Percentiles rank a stretch among this genome's conserved stretches.
Conservation (phyloP, 2,888 invertebrate species). For the Eilema griseolum region DNA sequence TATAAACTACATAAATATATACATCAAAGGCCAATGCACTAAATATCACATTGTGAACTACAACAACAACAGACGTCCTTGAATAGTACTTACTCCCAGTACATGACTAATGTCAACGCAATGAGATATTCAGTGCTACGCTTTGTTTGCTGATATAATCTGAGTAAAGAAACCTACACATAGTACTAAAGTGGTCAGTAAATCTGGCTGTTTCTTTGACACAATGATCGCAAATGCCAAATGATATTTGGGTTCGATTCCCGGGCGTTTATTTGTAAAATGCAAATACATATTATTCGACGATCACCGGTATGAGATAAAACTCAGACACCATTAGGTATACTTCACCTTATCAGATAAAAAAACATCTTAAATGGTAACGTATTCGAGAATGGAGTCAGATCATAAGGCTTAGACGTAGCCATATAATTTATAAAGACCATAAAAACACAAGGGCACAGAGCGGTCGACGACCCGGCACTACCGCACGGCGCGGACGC, state of each 20-base stretch:
- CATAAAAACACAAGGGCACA: slow-evolving; percentile 49
- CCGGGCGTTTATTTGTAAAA: neutral
- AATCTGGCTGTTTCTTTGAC: neutral
- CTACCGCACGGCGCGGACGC: slow-evolving; percentile 39
- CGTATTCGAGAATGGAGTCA: neutral
- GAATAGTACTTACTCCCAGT: neutral
- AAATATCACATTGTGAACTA: slow-evolving; percentile 5
- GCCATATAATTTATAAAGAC: slow-evolving; percentile 16
- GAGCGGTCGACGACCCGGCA: slow-evolving; percentile 64
- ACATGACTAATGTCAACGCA: slow-evolving; percentile 2
- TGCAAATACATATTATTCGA: neutral
- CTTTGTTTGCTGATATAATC: neutral
- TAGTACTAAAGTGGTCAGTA: neutral
- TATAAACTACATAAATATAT: neutral
- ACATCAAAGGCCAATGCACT: slow-evolving; percentile 4
- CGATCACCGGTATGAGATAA: neutral
- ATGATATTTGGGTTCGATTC: neutral
- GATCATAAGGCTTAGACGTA: neutral
- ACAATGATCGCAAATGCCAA: neutral
- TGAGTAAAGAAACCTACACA: neutral
- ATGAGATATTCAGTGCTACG: slow-evolving; percentile 7
- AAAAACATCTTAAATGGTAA: neutral
- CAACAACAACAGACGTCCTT: neutral
- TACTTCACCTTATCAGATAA: neutral
- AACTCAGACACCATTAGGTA: neutral